Conservation (phyloP, 2,888 invertebrate genomes). For the Drosophila picticornis region DNA sequence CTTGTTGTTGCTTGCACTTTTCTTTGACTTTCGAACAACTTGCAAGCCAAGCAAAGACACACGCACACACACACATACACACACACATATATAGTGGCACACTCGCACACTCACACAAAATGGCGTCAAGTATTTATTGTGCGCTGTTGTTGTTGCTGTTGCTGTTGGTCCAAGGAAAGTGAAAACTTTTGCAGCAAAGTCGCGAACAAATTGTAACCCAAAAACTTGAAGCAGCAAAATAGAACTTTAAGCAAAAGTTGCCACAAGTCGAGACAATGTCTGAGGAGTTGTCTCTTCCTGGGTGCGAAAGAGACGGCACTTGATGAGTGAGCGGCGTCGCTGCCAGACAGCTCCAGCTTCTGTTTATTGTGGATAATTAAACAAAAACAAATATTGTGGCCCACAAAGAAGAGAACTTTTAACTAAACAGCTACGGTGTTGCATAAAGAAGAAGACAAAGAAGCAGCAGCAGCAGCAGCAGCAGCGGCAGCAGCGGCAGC, state of each 20-base stretch:
- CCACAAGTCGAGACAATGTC: conserved; percentile 53
- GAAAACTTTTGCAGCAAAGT: conserved; percentile 72
- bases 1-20: conserved; percentile 64
- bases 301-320: not conserved
- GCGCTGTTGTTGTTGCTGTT: conserved; percentile 45
- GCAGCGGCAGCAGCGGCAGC: not conserved
- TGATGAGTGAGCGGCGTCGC: conserved; percentile 7
- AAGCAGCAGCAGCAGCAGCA: not conserved
- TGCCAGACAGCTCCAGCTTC: conserved; percentile 15
- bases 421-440: not conserved
- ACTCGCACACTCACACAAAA: conserved; percentile 33
- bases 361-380: conserved; percentile 2
- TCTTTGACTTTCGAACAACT: conserved; percentile 70
- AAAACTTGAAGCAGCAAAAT: conserved; percentile 42
- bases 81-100: conserved; percentile 27
- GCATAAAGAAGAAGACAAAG: not conserved
- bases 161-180: conserved; percentile 61
- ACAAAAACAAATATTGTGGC: conserved; percentile 4
- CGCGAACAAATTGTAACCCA: conserved; percentile 71
- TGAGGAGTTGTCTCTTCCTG: not conserved
- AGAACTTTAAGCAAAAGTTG: conserved; percentile 56
- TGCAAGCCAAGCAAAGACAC: conserved; percentile 37
- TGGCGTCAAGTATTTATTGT: conserved; percentile 78
- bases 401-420: not conserved
- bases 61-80: conserved; percentile 31